phyloP scores from a whole-genome alignment of 2,797 vertebrate species.

The Staurois parvus region DNA sequence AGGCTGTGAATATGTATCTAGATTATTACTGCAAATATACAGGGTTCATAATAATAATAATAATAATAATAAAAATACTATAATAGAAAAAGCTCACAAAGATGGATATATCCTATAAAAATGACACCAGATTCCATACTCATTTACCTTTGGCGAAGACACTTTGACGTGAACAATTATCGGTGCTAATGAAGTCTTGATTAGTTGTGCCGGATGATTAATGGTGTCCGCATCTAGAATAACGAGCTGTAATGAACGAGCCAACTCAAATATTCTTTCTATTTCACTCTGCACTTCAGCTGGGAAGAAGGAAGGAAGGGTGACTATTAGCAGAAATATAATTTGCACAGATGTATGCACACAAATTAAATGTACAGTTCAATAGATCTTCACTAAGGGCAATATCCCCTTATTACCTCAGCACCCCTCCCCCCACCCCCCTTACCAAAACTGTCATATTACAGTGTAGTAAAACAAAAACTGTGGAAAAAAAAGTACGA shows the following conservation, averaged over 20 bases:
- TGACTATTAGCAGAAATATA: too few species aligned
- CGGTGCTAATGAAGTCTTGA: conserved; percentile 97
- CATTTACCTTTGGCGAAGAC: conserved; percentile 92
- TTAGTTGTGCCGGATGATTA: conserved; percentile 95
- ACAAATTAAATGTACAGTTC: too few species aligned
- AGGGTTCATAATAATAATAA: not conserved
- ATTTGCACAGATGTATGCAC: too few species aligned
- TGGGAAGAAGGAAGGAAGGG: conserved; percentile 66
- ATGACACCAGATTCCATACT: not conserved
- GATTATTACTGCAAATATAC: not conserved
- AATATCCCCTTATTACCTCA: too few species aligned
- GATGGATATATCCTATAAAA: not conserved
- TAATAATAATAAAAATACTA: not conserved
- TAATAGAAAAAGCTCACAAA: not conserved
- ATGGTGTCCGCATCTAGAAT: conserved; percentile 97
- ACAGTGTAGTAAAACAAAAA: too few species aligned
- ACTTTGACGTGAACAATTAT: conserved; percentile 98
- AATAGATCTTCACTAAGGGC: too few species aligned
- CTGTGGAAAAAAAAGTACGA: too few species aligned
- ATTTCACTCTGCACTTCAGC: conserved; percentile 98
- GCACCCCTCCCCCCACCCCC: too few species aligned
- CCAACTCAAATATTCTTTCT: conserved; percentile 96
- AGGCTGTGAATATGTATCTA: too few species aligned
- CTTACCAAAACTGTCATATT: too few species aligned
- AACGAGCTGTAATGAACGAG: conserved; percentile 94